phyloP scores from a whole-genome alignment of 2,113 vertebrate species.

The crab-eating macaque (Macaca fascicularis) region DNA sequence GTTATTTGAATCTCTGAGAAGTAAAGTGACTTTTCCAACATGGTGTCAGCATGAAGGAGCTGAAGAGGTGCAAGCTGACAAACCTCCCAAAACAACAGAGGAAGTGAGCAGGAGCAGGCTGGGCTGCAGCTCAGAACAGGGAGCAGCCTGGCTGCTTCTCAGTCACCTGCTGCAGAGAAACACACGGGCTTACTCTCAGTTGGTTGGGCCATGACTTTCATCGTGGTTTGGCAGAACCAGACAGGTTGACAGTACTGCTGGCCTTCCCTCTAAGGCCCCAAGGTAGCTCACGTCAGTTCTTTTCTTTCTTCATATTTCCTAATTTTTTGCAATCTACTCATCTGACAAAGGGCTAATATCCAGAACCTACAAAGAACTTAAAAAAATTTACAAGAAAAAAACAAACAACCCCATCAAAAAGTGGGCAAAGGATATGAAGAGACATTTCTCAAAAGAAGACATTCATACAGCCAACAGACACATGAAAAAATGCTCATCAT shows the following conservation, averaged over 20 bases:
- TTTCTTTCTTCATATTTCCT: not conserved
- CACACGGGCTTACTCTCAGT: rapidly evolving
- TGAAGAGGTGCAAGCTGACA: not conserved
- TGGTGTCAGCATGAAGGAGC: not conserved
- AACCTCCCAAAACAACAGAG: not conserved
- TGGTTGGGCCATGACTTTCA: not conserved
- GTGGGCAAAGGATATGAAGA: too few relatives aligned
- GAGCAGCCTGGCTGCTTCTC: not conserved
- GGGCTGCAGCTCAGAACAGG: not conserved
- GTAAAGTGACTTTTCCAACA: not conserved
- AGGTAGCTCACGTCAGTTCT: not conserved
- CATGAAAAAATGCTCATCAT: too few relatives aligned
- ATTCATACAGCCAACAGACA: too few relatives aligned
- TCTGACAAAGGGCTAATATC: too few relatives aligned
- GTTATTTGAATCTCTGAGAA: not conserved
- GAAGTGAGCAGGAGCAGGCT: not conserved
- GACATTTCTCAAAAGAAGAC: too few relatives aligned
- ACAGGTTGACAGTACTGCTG: rapidly evolving
- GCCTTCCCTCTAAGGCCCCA: not conserved
- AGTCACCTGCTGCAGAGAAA: not conserved
- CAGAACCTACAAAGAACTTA: too few relatives aligned
- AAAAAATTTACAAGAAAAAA: too few relatives aligned
- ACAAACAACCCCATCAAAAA: too few relatives aligned
- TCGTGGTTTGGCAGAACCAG: rapidly evolving
- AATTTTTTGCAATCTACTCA: too few relatives aligned